Evolutionary conservation across 2,888 invertebrate species (phyloP), one percentile per base, ranked within the genome.

Genomic region (Lysandra bellargus): DNA sequence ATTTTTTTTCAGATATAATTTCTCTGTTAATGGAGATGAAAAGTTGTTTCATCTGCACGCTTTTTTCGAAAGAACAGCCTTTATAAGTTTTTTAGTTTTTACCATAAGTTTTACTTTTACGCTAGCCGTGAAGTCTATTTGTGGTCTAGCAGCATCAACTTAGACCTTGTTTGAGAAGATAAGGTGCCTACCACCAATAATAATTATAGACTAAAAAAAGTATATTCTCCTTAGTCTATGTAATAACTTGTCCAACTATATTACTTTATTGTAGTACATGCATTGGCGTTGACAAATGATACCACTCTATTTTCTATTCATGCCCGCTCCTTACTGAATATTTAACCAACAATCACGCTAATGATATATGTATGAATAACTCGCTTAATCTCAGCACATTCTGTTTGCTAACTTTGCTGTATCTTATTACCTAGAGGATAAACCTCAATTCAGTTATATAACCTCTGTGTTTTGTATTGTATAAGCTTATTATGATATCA

Each of bases 321-420:
- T 14, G 12, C 30, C 23, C 3, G 49, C 33, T 75, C 76, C 30
- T 30, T 44, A 74, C 23, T 75, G 75, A 75, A 75, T 75, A 23
- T 53, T 30, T 75, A 75, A 44, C n/a, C 53, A 49, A 76, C 57
- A 76, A 76, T 76, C 76, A 53, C 76, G 53, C 76, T 76, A 57
- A 76, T 76, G 49, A 57, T 49, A 33, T 17, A 76, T 76, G 33
- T 76, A 49, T 74, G 40, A 75, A 53, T 53, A 76, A 57, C 53
- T 76, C 76, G 14, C 53, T 74, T 74, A 49, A 76, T 76, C 76
- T 44, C 44, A 30, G 17, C 30, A 30, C 57, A 37, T 69, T 69
- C 69, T 69, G 69, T 69, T 69, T 69, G 69, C 69, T 69, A 69
- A 69, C 69, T 14, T 33, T 69, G 14, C 69, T 33, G 17, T 69